A percentile compares a stretch with the other conserved stretches of the same genome.
These are phyloP conservation scores for Lepidocyrtoides sp. DNA, from an alignment of 2,888 invertebrate genomes.

Conservation along the genomic window DNA sequence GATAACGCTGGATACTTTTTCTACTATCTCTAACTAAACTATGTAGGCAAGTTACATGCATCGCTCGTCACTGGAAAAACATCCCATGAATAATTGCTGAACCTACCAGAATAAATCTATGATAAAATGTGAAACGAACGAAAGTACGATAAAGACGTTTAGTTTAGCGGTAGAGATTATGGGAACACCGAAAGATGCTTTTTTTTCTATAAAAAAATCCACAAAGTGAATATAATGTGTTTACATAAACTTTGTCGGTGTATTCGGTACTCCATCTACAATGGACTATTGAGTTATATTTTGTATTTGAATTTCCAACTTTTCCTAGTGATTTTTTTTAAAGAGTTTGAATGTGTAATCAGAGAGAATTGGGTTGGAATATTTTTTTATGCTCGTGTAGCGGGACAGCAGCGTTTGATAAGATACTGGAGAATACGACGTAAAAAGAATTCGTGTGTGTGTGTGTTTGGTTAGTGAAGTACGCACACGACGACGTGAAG, in stretches of 20 bases:
- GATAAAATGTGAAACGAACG: background rate
- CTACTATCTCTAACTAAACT: no score
- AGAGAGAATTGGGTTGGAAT: constrained; percentile 17
- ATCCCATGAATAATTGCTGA: constrained; percentile 28
- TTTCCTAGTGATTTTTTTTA: constrained; percentile 3
- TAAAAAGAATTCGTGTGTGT: no score
- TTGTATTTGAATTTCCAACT: background rate
- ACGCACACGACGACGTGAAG: no score
- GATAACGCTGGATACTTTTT: no score
- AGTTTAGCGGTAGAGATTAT: background rate
- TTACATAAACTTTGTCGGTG: background rate
- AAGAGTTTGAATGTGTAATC: constrained; percentile 18
- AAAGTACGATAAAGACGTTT: background rate
- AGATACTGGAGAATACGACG: background rate
- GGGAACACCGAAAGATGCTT: background rate
- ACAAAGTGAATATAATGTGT: background rate
- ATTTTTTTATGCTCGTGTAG: no score
- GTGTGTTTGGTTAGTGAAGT: no score
- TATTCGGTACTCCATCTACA: no score
- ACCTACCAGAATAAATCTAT: background rate
- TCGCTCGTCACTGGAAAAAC: constrained; percentile 1
- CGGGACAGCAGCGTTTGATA: background rate
- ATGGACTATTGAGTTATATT: background rate
- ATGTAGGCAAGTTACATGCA: no score
- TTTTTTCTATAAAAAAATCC: background rate